Conservation (phyloP, 1,140 invertebrate species). For the Drosophila repleta region DNA sequence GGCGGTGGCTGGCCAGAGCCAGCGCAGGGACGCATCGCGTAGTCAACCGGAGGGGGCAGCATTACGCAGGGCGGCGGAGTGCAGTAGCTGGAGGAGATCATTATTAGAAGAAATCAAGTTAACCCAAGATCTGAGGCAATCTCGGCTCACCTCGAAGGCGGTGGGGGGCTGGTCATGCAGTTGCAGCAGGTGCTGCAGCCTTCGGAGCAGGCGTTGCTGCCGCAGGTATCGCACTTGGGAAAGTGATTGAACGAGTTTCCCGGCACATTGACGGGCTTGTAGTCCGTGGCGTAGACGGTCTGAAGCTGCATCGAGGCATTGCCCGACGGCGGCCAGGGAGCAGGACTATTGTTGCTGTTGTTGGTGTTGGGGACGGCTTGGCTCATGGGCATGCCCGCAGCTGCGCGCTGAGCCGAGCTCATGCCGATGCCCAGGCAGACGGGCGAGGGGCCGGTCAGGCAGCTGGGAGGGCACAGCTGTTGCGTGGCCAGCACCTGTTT, state of each 20-base stretch:
- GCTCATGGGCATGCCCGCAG: neutral
- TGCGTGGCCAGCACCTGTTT: neutral
- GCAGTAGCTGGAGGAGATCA: neutral
- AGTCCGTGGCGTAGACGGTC: conserved; percentile 49
- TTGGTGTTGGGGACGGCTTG: too few relatives aligned
- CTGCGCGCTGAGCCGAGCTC: too few relatives aligned
- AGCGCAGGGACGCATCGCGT: neutral
- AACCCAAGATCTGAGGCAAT: too few relatives aligned
- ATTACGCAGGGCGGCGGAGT: neutral
- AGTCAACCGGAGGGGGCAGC: neutral
- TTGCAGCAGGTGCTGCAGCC: neutral
- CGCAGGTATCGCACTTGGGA: neutral
- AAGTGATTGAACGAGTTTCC: conserved; percentile 37
- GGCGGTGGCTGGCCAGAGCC: too few relatives aligned
- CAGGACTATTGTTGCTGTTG: too few relatives aligned
- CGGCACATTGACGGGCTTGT: neutral
- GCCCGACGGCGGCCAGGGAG: neutral
- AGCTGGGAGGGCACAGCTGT: neutral
- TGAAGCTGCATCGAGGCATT: conserved; percentile 33
- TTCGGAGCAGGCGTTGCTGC: neutral
- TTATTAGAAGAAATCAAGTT: neutral
- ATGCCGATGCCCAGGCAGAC: neutral
- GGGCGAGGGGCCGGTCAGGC: neutral
- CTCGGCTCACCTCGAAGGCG: neutral
- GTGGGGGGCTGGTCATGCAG: neutral